Evolutionary conservation across 1,140 invertebrate genomes (phyloP).

Genomic region (Brachionus asplanchnoidis): DNA sequence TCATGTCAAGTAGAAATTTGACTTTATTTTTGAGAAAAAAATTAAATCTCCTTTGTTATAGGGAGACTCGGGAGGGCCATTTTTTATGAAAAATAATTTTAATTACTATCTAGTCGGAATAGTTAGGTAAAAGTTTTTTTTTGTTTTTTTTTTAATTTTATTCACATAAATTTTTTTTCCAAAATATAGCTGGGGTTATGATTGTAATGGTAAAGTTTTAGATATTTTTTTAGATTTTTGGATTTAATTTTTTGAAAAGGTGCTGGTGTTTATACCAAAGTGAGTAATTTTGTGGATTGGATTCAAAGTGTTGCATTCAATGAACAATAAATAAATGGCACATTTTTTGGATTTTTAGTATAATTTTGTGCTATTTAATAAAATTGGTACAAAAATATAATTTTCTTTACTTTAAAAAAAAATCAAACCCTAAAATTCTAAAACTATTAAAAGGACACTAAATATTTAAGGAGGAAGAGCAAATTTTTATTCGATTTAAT

Average conservation of each 20-base stretch:
- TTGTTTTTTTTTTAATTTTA: neutral
- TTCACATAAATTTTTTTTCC: neutral
- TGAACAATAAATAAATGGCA: neutral
- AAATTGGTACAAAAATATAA: neutral
- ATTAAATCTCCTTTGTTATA: neutral
- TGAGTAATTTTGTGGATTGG: conserved; percentile 39
- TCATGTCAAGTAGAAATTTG: conserved; percentile 16
- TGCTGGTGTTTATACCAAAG: conserved; percentile 38
- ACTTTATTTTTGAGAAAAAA: neutral
- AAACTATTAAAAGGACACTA: too few species aligned
- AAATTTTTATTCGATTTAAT: too few species aligned
- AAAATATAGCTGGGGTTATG: conserved; percentile 16
- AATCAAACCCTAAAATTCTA: too few species aligned
- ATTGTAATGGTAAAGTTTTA: conserved; percentile 24
- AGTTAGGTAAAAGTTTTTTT: neutral
- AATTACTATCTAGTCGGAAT: conserved; percentile 37
- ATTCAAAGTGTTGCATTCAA: conserved; percentile 32
- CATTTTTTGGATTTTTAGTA: neutral
- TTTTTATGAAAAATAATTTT: conserved; percentile 37
- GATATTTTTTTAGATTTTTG: neutral
- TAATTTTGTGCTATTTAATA: neutral
- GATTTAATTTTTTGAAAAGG: neutral
- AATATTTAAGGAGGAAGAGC: too few species aligned
- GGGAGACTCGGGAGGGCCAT: conserved; percentile 37
- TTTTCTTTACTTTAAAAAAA: too few species aligned